Evolutionary conservation across 2,888 invertebrate species (phyloP).

Genomic region (Gonocerus acuteangulatus): DNA sequence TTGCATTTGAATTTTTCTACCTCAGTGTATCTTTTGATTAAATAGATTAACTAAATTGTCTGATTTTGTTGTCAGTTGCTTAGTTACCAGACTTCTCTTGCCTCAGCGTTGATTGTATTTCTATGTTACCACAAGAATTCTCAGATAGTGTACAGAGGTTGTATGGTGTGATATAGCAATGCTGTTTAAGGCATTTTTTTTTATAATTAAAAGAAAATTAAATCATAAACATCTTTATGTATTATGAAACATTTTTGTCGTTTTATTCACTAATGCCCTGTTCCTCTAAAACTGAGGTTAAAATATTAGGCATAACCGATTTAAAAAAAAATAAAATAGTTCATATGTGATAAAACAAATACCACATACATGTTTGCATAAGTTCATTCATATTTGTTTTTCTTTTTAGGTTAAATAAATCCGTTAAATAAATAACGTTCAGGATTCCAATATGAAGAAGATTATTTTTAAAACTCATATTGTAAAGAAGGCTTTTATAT

Average conservation of each 20-base stretch:
- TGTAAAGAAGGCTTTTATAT: too few species aligned
- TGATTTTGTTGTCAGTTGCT: slow-evolving; percentile 7
- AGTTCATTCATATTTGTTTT: too few species aligned
- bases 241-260: neutral
- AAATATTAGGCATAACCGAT: too few species aligned
- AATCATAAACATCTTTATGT: slow-evolving; percentile 28
- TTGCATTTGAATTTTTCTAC: slow-evolving; percentile 30
- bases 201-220: slow-evolving; percentile 17
- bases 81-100: slow-evolving; percentile 27
- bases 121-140: slow-evolving; percentile 17
- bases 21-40: slow-evolving; percentile 27
- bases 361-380: too few species aligned
- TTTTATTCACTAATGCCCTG: neutral
- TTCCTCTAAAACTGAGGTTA: neutral
- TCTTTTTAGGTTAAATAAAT: too few species aligned
- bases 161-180: slow-evolving; percentile 30
- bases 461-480: too few species aligned
- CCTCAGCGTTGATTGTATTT: slow-evolving; percentile 6
- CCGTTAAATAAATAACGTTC: too few species aligned
- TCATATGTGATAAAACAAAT: too few species aligned
- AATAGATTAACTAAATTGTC: slow-evolving; percentile 24
- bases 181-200: slow-evolving; percentile 23
- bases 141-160: slow-evolving; percentile 26
- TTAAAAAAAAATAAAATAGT: too few species aligned
- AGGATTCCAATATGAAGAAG: too few species aligned